Evolutionary conservation across 1,140 invertebrate species (phyloP).

Genomic region (Amyelois transitella): DNA sequence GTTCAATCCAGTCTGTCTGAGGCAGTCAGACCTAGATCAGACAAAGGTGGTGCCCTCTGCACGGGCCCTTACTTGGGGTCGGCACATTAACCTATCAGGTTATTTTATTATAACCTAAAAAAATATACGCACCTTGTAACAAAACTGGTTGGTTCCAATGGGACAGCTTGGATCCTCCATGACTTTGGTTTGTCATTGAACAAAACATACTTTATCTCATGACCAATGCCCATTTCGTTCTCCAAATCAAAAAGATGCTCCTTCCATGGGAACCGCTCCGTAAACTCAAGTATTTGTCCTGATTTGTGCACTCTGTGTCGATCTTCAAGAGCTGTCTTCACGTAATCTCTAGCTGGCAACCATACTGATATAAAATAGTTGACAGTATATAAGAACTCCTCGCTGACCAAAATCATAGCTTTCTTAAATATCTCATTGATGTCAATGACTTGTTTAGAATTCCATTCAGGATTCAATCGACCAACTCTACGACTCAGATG

Average conservation of each 20-base stretch:
- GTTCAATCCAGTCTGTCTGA: too few relatives aligned
- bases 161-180: slow-evolving; percentile 90
- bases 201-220: slow-evolving; percentile 85
- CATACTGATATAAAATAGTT: slow-evolving; percentile 82
- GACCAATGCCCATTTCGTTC: slow-evolving; percentile 79
- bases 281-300: slow-evolving; percentile 88
- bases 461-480: slow-evolving; percentile 92
- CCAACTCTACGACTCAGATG: slow-evolving; percentile 84
- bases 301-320: slow-evolving; percentile 78
- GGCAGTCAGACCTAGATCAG: too few relatives aligned
- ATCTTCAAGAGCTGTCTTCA: slow-evolving; percentile 81
- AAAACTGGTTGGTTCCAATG: slow-evolving; percentile 83
- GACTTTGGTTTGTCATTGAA: slow-evolving; percentile 77
- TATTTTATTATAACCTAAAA: too few relatives aligned
- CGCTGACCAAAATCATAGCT: slow-evolving; percentile 87
- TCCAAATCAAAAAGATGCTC: slow-evolving; percentile 91
- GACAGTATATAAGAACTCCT: slow-evolving; percentile 87
- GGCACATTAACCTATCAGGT: too few relatives aligned
- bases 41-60: too few relatives aligned
- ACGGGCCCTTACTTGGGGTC: too few relatives aligned
- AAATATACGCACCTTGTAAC: slow-evolving; percentile 76
- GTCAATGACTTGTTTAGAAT: slow-evolving; percentile 76
- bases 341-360: slow-evolving; percentile 87
- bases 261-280: slow-evolving; percentile 88
- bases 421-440: slow-evolving; percentile 78